phyloP scores from a whole-genome alignment of 2,797 vertebrate genomes.

The Apogon hyalosoma region DNA sequence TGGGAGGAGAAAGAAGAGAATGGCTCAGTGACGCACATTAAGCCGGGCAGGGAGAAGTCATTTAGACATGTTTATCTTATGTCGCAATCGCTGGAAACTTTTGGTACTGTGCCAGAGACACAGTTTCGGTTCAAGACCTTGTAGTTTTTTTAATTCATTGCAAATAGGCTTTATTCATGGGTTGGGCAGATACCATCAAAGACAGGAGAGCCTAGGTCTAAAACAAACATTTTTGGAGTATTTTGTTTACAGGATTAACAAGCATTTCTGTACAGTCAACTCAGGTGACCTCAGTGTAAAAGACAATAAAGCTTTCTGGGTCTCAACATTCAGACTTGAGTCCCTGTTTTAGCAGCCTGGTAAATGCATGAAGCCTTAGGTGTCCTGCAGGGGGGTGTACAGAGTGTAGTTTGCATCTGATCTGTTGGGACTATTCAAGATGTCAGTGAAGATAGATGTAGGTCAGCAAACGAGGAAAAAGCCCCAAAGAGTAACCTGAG shows the following conservation, averaged over 20 bases:
- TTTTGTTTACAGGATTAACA: no score
- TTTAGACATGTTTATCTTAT: conserved; percentile 29
- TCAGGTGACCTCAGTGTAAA: neutral
- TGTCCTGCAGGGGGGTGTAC: neutral
- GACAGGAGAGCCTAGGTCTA: no score
- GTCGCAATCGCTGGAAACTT: conserved; percentile 4
- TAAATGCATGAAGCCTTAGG: neutral
- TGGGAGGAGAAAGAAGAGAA: conserved; percentile 31
- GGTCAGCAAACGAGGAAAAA: conserved; percentile 17
- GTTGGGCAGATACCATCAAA: neutral
- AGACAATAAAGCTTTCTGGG: neutral
- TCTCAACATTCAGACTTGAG: neutral
- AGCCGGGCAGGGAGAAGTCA: conserved; percentile 11
- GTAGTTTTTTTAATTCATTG: neutral
- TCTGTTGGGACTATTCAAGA: neutral
- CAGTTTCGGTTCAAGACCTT: neutral
- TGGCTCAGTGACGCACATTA: conserved; percentile 34
- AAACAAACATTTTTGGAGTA: no score
- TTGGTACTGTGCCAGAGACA: conserved; percentile 7
- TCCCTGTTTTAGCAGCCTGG: neutral
- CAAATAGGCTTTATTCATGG: neutral
- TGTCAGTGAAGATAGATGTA: conserved; percentile 18
- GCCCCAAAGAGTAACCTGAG: neutral
- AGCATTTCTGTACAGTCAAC: neutral
- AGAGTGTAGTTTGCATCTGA: neutral